Evolutionary conservation across 2,888 invertebrate genomes (phyloP), one percentile per base, ranked within the genome.

Genomic region (Latheticus oryzae): DNA sequence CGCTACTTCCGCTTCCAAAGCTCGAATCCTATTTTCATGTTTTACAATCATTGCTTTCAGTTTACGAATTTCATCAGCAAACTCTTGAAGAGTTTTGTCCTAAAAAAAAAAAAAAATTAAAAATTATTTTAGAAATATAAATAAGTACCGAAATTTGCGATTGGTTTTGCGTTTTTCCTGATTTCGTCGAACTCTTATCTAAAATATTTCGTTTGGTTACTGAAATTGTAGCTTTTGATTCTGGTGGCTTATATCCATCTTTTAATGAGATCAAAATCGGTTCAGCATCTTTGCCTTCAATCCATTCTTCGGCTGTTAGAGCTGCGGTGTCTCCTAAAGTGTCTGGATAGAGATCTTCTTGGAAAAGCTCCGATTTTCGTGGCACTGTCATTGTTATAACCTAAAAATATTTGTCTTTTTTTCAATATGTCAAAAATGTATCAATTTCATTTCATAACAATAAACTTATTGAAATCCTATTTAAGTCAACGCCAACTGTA

Each of bases 331-430:
- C 93, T 47, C 95, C 94, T 9, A 93, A 81, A 3, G 97, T 97
- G 76, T 97, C 96, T 0, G 97, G 97, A 80, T 95, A 98, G 63
- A 98, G 83, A 81, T 97, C 97, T 78, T 96, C 95, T 81, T 97
- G 97, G 84, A 97, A 97, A 72, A 94, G 85, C 80, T 96, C 96
- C 61, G 96, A 95, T 86, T 97, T 97, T 77, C 97, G 86, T 13
- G 97, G 97, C 54, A 97, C 97, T 51, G 97, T 97, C 95, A 98
- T 96, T n/a, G 96, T 94, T 57, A 95, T 85, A 63, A 90, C 92
- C 85, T 85, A 74, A 1, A 51, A 43, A 28, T 43, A 5, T 8
- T 9, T 24, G 15, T 3, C 42, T 17, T 45, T 43, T 42, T 37
- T 12, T 19, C 5, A 50, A 9, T 8, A 5, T 3, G 28, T 28